phyloP scores from a whole-genome alignment of 2,888 invertebrate genomes.

The Aphelenchoides bicaudatus region DNA sequence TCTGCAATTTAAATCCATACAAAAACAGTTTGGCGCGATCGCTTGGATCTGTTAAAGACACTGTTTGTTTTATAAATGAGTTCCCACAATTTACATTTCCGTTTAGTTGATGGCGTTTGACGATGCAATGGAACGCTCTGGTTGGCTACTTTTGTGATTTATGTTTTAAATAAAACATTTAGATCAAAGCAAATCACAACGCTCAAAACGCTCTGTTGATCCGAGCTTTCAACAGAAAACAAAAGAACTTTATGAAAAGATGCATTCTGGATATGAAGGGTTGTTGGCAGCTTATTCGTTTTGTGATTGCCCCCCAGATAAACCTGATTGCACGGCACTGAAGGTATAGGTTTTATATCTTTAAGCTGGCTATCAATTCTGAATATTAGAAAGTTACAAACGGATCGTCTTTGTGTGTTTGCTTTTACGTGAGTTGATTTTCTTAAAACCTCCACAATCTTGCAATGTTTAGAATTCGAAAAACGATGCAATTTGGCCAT shows the following conservation, averaged over 20 bases:
- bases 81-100: conserved; percentile 10
- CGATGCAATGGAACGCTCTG: conserved; percentile 36
- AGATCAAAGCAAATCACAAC: conserved; percentile 1
- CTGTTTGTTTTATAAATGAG: conserved; percentile 34
- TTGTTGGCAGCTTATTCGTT: conserved; percentile 51
- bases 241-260: conserved; percentile 44
- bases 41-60: conserved; percentile 44
- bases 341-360: conserved; percentile 24
- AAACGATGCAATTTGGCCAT: conserved; percentile 53
- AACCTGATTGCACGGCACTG: conserved; percentile 28
- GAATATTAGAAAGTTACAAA: not conserved
- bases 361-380: not conserved
- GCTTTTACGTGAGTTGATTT: not conserved
- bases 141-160: not conserved
- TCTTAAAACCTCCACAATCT: not conserved
- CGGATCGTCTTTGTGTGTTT: not conserved
- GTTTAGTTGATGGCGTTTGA: conserved; percentile 51
- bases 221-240: conserved; percentile 10
- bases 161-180: too few relatives aligned
- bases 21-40: conserved; percentile 53
- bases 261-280: conserved; percentile 44
- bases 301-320: conserved; percentile 37
- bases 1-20: conserved; percentile 59
- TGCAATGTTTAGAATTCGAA: conserved; percentile 56
- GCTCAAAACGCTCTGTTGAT: not conserved